Evolutionary conservation across 2,888 invertebrate species (phyloP).

Genomic region (Smittia sp.): DNA sequence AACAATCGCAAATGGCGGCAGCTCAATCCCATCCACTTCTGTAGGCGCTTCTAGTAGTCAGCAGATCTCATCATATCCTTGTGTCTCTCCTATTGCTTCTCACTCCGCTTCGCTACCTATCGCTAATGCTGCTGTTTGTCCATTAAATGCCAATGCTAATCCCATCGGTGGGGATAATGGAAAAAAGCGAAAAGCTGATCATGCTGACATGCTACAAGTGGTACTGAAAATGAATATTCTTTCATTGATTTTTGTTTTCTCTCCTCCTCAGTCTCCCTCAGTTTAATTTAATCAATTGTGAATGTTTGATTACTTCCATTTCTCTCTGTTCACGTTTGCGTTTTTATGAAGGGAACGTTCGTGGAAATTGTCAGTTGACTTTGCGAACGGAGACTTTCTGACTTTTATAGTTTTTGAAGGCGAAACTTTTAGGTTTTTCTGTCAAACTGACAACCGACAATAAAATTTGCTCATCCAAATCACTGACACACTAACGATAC

Average conservation of each 20-base stretch:
- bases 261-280: neutral
- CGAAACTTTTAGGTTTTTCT: too few species aligned
- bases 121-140: constrained; percentile 27
- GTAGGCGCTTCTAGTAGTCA: neutral
- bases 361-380: too few species aligned
- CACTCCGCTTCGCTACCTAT: constrained; percentile 20
- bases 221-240: constrained; percentile 20
- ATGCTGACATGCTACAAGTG: constrained; percentile 40
- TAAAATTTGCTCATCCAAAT: too few species aligned
- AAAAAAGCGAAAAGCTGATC: constrained; percentile 33
- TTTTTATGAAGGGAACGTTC: neutral
- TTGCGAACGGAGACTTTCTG: too few species aligned
- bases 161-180: neutral
- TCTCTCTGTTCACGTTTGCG: neutral
- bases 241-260: constrained; percentile 32
- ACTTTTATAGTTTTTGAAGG: too few species aligned
- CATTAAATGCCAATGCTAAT: constrained; percentile 29
- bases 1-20: neutral
- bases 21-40: neutral
- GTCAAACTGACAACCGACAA: too few species aligned
- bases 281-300: constrained; percentile 18
- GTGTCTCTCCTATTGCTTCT: constrained; percentile 18
- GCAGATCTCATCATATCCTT: neutral
- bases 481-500: too few species aligned
- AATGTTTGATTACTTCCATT: constrained; percentile 16